Base-by-base conservation (phyloP, 2,113 vertebrate genomes). In the Leptobrachium leishanense region DNA sequence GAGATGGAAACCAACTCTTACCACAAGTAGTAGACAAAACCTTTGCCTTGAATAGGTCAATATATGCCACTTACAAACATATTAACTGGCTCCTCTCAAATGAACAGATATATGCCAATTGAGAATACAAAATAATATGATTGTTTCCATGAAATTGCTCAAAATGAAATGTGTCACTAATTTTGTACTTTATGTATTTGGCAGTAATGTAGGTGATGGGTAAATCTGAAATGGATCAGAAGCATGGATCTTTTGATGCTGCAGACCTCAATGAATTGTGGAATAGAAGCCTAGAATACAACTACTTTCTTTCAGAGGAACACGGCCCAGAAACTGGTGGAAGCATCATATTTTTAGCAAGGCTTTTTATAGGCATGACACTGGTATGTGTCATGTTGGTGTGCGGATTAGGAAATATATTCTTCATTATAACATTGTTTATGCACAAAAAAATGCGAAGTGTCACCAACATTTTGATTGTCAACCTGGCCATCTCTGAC, bases 401-500 rank as follows among this genome's bases (percentile, higher is more conserved):
- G 68, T 99, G 97, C 0, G 97, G 97, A 6, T 53, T 96, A 0
- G 95, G 95, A 75, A 97, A 97, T 84, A 91, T 97, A n/a, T 68
- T 98, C 65, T 97, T 98, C 81, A 98, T 98, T 0, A 91, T 89
- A 9, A 95, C 94, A 0, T 85, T 99, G 0, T 91, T 88, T 10
- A 94, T 96, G 57, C 95, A 95, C 88, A 99, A 96, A 88, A 97
- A 98, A 85, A 93, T 98, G 5, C 88, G 96, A 2, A 99, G 95
- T 83, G 92, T 99, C 84, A 99, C 98, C 85, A 98, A 98, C 88
- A 88, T 99, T 81, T 94, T 99, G 77, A 97, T 99, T 5, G 96
- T 95, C 55, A 99, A 98, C 84, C 85, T 99, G 89, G 98, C 98
- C 53, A 89, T 98, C 85, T 99, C 98, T 0, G 98, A 99, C 87